These are phyloP conservation scores for Menura novaehollandiae DNA, from an alignment of 2,113 vertebrate species.

Conservation along the genomic window DNA sequence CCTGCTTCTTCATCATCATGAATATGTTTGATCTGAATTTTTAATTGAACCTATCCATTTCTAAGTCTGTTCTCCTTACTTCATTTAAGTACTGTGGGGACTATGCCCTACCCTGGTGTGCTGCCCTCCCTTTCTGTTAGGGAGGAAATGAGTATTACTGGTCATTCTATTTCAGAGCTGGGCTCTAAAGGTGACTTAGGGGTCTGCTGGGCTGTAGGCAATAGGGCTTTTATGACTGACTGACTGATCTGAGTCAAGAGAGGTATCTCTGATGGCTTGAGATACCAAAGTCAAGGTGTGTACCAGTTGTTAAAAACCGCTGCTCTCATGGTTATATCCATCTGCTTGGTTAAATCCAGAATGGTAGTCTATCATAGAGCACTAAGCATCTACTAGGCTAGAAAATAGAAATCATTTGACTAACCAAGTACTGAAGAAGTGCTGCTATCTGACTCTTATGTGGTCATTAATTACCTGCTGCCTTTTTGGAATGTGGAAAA, in stretches of 20 bases:
- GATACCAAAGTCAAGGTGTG: rapidly evolving
- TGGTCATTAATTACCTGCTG: not conserved
- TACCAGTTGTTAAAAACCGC: not conserved
- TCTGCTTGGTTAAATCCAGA: not conserved
- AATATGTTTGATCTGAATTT: not conserved
- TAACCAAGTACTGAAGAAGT: not conserved
- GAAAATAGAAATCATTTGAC: not conserved
- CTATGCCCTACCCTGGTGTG: not conserved
- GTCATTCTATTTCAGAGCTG: not conserved
- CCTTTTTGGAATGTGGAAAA: not conserved
- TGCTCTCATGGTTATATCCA: not conserved
- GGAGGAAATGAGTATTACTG: rapidly evolving
- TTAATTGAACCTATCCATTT: rapidly evolving
- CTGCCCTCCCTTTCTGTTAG: rapidly evolving
- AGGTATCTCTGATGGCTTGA: not conserved
- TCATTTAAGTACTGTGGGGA: rapidly evolving
- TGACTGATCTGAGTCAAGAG: not conserved
- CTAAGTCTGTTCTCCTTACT: not conserved
- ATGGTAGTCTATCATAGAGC: not conserved
- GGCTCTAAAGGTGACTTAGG: not conserved
- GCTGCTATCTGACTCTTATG: not conserved
- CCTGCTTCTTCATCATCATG: rapidly evolving
- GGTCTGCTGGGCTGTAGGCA: not conserved
- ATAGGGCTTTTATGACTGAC: not conserved
- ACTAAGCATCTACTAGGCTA: not conserved